Base-by-base conservation (phyloP, 1,140 invertebrate species). In the Battus philenor region DNA sequence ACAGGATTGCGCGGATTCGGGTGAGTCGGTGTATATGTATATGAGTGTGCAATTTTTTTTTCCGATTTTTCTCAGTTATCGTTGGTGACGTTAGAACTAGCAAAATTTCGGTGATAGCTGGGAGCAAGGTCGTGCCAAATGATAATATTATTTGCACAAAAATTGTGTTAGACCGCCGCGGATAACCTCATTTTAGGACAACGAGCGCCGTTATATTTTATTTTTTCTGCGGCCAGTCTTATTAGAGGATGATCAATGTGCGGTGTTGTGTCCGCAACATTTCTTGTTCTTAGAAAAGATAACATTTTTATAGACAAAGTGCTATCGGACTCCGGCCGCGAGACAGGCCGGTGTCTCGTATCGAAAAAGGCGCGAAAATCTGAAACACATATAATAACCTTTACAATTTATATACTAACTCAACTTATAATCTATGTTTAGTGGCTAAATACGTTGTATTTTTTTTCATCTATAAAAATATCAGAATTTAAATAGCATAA, bases 71-170 rank as follows among this genome's bases (percentile, higher is more conserved):
- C 47, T 47, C 54, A 53, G 45, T 64, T 75, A 75, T 75, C 66
- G 49, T 41, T 43, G 20, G 50, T 74, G 68, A 72, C 67, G 68
- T 71, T 68, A 63, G 66, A 60, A 65, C 53, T 71, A 69, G 68
- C 59, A 56, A 75, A 74, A 68, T 77, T 27, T 77, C 47, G 71
- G 75, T 58, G 78, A 79, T 83, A 79, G 66, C 71, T 71, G 68
- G 77, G 74, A 77, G 72, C 79, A 83, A 83, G 79, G 79, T 79
- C 76, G 79, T 59, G 68, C 53, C 68, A 63, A 45, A 54, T 65
- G 76, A 83, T 83, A 80, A 80, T 73, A 74, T 74, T 83, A 81
- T 83, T 83, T 81, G 79, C 77, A 79, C 79, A 72, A 78, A 80
- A 75, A 77, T 72, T 76, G 64, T 72, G 68, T 70, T 76, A 78